These are phyloP conservation scores for Oedothorax gibbosus DNA, from an alignment of 1,140 invertebrate genomes.

Conservation along the genomic window DNA sequence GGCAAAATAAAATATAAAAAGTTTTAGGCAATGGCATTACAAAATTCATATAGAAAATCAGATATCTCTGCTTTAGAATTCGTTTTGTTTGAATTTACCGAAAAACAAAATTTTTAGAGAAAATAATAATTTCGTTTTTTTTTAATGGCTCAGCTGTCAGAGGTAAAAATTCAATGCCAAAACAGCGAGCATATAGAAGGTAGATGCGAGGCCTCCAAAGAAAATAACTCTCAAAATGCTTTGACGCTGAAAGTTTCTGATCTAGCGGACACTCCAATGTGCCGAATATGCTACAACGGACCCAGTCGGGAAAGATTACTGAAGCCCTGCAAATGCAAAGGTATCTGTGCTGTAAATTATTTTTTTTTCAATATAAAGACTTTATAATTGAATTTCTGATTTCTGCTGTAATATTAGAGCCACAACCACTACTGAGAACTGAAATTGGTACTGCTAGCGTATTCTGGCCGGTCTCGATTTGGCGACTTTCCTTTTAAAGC, in stretches of 20 bases:
- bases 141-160: too few relatives aligned
- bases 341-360: conserved; percentile 7
- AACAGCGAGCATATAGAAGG: neutral
- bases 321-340: conserved; percentile 50
- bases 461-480: too few relatives aligned
- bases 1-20: too few relatives aligned
- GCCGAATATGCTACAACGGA: conserved; percentile 39
- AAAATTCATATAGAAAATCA: too few relatives aligned
- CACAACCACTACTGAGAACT: neutral
- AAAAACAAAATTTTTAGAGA: neutral
- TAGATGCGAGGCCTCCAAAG: neutral
- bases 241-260: conserved; percentile 19
- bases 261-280: conserved; percentile 26
- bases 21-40: too few relatives aligned
- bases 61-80: too few relatives aligned
- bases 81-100: too few relatives aligned
- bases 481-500: too few relatives aligned
- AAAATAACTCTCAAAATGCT: neutral
- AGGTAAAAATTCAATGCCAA: neutral
- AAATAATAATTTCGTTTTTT: neutral
- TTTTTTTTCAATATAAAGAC: neutral
- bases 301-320: conserved; percentile 32
- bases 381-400: too few relatives aligned
- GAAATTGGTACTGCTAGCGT: too few relatives aligned
- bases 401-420: neutral